Percentiles rank a stretch among this genome's conserved stretches.
Conservation (phyloP, 2,797 vertebrate genomes). For the Artibeus jamaicensis region DNA sequence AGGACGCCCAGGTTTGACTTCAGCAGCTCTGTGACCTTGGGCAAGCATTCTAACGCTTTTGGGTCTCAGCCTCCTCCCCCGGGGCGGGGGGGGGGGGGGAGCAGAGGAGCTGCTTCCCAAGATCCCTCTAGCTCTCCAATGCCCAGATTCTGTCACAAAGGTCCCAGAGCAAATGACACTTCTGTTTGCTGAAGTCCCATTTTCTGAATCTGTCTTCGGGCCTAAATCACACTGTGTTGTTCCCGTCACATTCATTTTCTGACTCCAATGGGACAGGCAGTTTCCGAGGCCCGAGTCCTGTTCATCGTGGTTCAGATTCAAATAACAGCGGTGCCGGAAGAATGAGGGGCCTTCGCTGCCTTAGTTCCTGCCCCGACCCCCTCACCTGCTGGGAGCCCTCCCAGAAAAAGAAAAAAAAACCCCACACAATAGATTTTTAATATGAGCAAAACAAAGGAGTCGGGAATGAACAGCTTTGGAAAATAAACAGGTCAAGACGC, state of each 20-base stretch:
- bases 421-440: conserved; percentile 62
- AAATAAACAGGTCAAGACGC: conserved; percentile 76
- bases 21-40: not conserved
- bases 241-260: not conserved
- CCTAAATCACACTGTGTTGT: not conserved
- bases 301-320: not conserved
- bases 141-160: not conserved
- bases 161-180: not conserved
- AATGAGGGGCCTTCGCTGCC: rapidly evolving
- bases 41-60: not conserved
- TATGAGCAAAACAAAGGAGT: conserved; percentile 65
- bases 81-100: too few species aligned
- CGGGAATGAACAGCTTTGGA: conserved; percentile 54
- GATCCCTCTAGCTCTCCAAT: not conserved
- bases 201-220: not conserved
- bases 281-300: not conserved
- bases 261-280: not conserved
- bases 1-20: not conserved
- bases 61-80: not conserved
- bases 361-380: not conserved
- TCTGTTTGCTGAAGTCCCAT: not conserved
- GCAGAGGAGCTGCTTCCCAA: not conserved
- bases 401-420: conserved; percentile 18
- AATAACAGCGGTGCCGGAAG: not conserved
- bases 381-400: conserved; percentile 48